Percentiles rank a stretch among this genome's conserved stretches.
Evolutionary conservation across 2,888 invertebrate species (phyloP).

Genomic region (Watsonalla binaria): DNA sequence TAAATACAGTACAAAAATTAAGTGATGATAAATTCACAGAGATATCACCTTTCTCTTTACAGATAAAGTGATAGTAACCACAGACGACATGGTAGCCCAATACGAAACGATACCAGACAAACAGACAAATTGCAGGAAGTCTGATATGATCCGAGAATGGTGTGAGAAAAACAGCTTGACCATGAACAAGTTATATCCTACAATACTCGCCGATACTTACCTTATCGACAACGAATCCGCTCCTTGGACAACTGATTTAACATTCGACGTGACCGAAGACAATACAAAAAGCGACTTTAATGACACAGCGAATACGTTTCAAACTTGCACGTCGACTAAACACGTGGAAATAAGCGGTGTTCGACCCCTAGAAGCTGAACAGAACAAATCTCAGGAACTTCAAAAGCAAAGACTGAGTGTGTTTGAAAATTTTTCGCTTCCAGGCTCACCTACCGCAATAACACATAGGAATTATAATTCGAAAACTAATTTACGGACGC

Average conservation of each 20-base stretch:
- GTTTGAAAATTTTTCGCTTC: slow-evolving; percentile 66
- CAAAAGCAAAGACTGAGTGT: slow-evolving; percentile 43
- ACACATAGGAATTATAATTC: slow-evolving; percentile 61
- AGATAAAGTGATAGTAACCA: slow-evolving; percentile 82
- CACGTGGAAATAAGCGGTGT: slow-evolving; percentile 58
- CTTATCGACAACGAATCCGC: slow-evolving; percentile 50
- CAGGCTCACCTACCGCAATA: slow-evolving; percentile 61
- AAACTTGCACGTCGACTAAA: slow-evolving; percentile 51
- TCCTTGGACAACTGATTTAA: slow-evolving; percentile 46
- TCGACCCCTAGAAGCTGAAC: slow-evolving; percentile 37
- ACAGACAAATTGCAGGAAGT: slow-evolving; percentile 42
- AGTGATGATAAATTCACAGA: background rate
- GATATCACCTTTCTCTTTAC: slow-evolving; percentile 24
- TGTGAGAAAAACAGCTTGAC: slow-evolving; percentile 59
- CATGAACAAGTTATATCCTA: slow-evolving; percentile 67
- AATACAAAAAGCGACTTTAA: slow-evolving; percentile 20
- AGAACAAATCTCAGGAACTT: slow-evolving; percentile 15
- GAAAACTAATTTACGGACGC: slow-evolving; percentile 48
- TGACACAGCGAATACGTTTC: slow-evolving; percentile 47
- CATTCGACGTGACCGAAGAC: slow-evolving; percentile 41
- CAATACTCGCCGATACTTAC: slow-evolving; percentile 60
- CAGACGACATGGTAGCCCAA: slow-evolving; percentile 80
- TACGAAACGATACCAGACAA: slow-evolving; percentile 65
- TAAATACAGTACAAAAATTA: too few relatives aligned
- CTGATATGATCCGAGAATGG: slow-evolving; percentile 67